These are phyloP conservation scores for Orientallactaga sibirica DNA, from an alignment of 2,797 vertebrate genomes.

Conservation along the genomic window DNA sequence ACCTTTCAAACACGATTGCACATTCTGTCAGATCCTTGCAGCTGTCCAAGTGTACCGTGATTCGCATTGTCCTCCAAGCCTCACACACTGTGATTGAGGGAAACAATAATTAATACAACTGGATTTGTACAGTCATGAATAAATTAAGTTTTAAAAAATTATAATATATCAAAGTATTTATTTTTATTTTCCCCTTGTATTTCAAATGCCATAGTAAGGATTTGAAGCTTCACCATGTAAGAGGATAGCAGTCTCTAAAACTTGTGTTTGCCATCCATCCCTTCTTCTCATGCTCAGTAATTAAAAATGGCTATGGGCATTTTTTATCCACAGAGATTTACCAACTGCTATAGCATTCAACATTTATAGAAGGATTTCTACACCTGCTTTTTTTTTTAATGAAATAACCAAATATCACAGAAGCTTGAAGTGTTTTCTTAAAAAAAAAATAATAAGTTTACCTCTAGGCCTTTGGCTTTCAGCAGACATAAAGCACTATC, in stretches of 20 bases:
- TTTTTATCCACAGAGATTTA: constrained; percentile 90
- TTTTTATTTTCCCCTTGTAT: constrained; percentile 73
- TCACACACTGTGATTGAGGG: constrained; percentile 5
- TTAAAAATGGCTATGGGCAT: constrained; percentile 91
- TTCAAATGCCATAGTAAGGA: constrained; percentile 72
- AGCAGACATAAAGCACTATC: constrained; percentile 81
- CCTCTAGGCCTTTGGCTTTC: constrained; percentile 86
- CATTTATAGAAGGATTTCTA: constrained; percentile 88
- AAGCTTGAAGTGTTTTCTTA: constrained; percentile 83
- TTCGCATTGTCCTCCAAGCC: constrained; percentile 78
- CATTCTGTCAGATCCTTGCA: constrained; percentile 80
- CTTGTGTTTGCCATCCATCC: constrained; percentile 85
- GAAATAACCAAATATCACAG: constrained; percentile 87
- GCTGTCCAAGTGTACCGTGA: constrained; percentile 67
- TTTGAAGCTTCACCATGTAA: constrained; percentile 76
- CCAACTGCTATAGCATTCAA: constrained; percentile 88
- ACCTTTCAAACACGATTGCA: constrained; percentile 77
- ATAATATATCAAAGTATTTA: constrained; percentile 1
- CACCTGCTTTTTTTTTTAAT: constrained; percentile 86
- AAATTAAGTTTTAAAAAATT: constrained; percentile 73
- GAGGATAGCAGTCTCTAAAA: constrained; percentile 82
- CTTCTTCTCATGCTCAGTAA: constrained; percentile 87
- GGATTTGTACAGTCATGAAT: constrained; percentile 69
- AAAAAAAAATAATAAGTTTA: constrained; percentile 82
- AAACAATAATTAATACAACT: constrained; percentile 81